Evolutionary conservation across 2,888 invertebrate genomes (phyloP), one percentile per base, ranked within the genome.

Genomic region (Eupithecia exiguata): DNA sequence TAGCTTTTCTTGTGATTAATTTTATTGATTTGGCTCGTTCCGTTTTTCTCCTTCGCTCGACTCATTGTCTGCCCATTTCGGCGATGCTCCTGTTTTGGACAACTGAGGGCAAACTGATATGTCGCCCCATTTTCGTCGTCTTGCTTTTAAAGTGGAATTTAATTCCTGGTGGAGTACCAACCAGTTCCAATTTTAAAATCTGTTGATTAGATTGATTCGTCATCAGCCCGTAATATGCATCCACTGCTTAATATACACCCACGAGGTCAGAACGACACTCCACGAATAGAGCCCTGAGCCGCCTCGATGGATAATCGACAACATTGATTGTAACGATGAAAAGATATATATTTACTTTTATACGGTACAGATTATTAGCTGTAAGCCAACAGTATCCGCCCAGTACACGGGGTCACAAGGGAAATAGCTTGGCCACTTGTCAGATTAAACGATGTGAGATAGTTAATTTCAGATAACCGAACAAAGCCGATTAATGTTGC

Each of bases 361-460:
- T 21, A 68, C 63, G 68, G 43, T 66, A 46, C 30, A 43, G 70
- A 65, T 71, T 73, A 72, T 72, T 70, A 68, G 58, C 58, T 75
- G 76, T 75, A 74, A 68, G 63, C 74, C 25, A 66, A 75, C 76
- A 81, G 84, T 85, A 81, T 82, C 81, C 79, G 82, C 78, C 77
- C 76, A 80, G 79, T 82, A 74, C n/a, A n/a, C 71, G 71, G 63
- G 69, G 79, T 79, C 88, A 71, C 87, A 72, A 66, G 90, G 89
- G 89, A 88, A 90, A 89, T 89, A 88, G 84, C 83, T 82, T 76
- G 79, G 75, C 80, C 80, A 84, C 82, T 84, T 81, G 84, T 82
- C 82, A 82, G 82, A 83, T 84, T 82, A 80, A 80, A 73, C 79
- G 80, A 77, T 79, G 79, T 76, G 78, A 75, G 77, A 80, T 82